Evolutionary conservation across 2,888 invertebrate genomes (phyloP).

Genomic region (Phyllotreta striolata): DNA sequence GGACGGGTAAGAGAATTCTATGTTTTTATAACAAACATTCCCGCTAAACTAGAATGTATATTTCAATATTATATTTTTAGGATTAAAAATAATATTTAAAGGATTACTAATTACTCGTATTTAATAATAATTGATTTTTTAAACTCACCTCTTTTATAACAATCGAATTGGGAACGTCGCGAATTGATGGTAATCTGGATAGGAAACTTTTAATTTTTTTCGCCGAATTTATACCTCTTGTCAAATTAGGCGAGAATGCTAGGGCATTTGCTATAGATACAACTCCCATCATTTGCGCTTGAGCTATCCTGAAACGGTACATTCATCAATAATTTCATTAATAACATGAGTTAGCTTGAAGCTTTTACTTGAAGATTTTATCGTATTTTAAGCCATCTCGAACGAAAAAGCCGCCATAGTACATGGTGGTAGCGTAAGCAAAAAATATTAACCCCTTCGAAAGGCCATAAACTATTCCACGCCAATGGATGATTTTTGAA

Average conservation of each 20-base stretch:
- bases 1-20: conserved; percentile 81
- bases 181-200: conserved; percentile 68
- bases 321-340: too few species aligned
- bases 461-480: conserved; percentile 75
- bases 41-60: conserved; percentile 62
- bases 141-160: conserved; percentile 55
- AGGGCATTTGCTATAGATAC: conserved; percentile 71
- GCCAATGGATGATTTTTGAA: conserved; percentile 69
- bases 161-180: conserved; percentile 52
- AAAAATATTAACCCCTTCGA: conserved; percentile 77
- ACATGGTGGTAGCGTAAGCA: conserved; percentile 75
- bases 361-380: conserved; percentile 72
- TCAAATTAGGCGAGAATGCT: conserved; percentile 82
- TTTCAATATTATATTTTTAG: not conserved
- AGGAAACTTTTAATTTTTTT: conserved; percentile 72
- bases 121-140: not conserved
- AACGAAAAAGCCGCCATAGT: conserved; percentile 76
- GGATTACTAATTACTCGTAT: not conserved
- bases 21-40: conserved; percentile 72
- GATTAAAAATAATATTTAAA: not conserved
- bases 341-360: conserved; percentile 5
- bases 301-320: conserved; percentile 68
- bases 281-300: conserved; percentile 76
- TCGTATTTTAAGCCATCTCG: conserved; percentile 67
- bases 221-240: conserved; percentile 78